Conservation (phyloP, 2,797 vertebrate genomes). For the Enteromius treurensis region DNA sequence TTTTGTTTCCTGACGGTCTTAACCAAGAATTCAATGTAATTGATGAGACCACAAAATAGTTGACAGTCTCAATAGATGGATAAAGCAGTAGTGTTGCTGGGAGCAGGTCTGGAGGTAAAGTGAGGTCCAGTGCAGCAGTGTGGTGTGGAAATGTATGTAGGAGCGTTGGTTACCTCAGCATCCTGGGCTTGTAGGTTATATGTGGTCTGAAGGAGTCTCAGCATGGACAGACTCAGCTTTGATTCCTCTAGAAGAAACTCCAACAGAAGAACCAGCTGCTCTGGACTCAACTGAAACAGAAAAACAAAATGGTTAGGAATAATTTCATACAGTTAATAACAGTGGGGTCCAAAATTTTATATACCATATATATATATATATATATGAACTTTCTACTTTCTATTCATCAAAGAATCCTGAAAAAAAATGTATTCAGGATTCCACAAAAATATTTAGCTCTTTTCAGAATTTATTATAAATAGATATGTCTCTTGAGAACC, state of each 20-base stretch:
- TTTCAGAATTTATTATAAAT: neutral
- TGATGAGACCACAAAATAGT: constrained; percentile 1
- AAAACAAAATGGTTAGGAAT: constrained; percentile 49
- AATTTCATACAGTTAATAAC: constrained; percentile 4
- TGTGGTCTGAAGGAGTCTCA: constrained; percentile 78
- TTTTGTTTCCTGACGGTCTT: neutral
- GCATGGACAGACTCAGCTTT: constrained; percentile 72
- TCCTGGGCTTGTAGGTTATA: constrained; percentile 84
- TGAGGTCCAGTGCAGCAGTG: neutral
- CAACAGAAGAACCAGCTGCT: constrained; percentile 92
- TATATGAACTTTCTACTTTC: neutral
- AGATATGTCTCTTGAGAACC: neutral
- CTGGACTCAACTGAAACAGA: constrained; percentile 84
- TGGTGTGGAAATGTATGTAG: constrained; percentile 34
- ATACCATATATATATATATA: neutral
- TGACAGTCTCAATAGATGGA: neutral
- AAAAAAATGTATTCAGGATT: neutral
- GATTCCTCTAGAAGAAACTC: constrained; percentile 88
- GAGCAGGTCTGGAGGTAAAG: neutral
- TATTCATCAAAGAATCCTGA: neutral
- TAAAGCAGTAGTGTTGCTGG: neutral
- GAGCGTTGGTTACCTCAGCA: constrained; percentile 83
- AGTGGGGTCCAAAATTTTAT: neutral
- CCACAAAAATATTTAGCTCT: neutral
- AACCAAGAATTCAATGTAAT: neutral